Base-by-base conservation (phyloP, 2,113 vertebrate genomes). In the Aviceda subcristata region DNA sequence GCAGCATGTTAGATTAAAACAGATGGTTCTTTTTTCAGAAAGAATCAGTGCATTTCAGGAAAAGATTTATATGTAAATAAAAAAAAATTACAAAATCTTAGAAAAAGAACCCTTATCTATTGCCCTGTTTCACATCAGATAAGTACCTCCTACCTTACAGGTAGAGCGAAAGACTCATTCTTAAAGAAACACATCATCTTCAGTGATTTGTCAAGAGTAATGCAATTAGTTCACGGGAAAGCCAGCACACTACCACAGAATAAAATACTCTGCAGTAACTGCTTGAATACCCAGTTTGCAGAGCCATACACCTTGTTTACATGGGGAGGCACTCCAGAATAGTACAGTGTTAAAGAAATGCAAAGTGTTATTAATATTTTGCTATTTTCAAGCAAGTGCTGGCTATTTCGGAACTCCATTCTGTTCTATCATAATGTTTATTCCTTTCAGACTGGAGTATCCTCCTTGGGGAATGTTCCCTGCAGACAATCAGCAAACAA, bases 401-500 rank as follows among this genome's bases (percentile, higher is more conserved):
- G 66, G 15, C 46, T 43, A 4, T 56, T 64, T 36, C 45, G 60
- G 36, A 50, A 17, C 26, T 26, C 23, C 10, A 1, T 50, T 50
- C 16, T 23, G 57, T 82, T 91, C 53, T 89, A 20, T 53, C 48
- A 3, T 7, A 3, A 17, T 17, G 23, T 76, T 64, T 30, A 17
- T 95, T 43, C 64, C 12, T 97, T 98, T 74, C 96, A 99, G 99
- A 99, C 98, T 99, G 99, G 99, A 99, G 99, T 86, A 98, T 99
- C 87, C 98, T 99, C 93, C 99, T 99, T 12, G 99, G 99, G 88
- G 99, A 99, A 83, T 99, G 99, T 96, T 99, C 99, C 68, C 98
- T 99, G 88, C 99, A 99, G 97, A 99, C 99, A 92, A 99, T 99
- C 97, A 99, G 99, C 94, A 99, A 99, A 67, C 99, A 99, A 97